Evolutionary conservation across 2,113 vertebrate species (phyloP), one percentile per base, ranked within the genome.

Genomic region (Echinops telfairi): DNA sequence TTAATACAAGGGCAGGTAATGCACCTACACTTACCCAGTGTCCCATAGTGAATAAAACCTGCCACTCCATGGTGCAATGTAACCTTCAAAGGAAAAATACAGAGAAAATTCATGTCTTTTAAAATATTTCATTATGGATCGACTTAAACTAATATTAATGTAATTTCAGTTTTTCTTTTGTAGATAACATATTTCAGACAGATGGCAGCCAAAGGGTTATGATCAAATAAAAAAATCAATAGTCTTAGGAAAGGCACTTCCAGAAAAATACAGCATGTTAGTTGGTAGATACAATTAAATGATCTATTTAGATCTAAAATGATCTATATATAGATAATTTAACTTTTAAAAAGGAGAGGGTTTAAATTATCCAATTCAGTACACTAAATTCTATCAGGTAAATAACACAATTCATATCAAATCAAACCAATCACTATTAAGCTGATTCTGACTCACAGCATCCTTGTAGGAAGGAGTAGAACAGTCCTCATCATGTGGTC

Each of bases 11-110:
- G 40, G 3, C 58, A 89, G 88, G 82, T 36, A 57, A 78, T 33
- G 79, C 33, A 36, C 95, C 31, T n/a, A 79, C 94, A 97, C 99
- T 99, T 98, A 99, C 99, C 99, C 99, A 27, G 99, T 99, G 97
- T 99, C 99, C 99, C 99, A 99, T 60, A 99, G 94, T 25, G 99
- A 99, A 95, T 99, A 99, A 98, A 99, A 99, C 75, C 99, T 99
- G 80, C 99, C 99, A 97, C 99, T 99, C 99, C 99, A 99, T 2
- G 99, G 99, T 95, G 99, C 99, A 81, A 99, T 99, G 98, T 99
- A 99, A 95, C 99, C 99, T 99, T 95, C 86, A 97, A 97, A 96
- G 89, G 92, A 87, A 95, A 96, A 96, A 94, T 8, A n/a, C 4
- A 93, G 12, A 94, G 57, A 43, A 89, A 94, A 95, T 97, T 71